Evolutionary conservation across 2,888 invertebrate genomes (phyloP).

Genomic region (Leptinotarsa rubiginosa): DNA sequence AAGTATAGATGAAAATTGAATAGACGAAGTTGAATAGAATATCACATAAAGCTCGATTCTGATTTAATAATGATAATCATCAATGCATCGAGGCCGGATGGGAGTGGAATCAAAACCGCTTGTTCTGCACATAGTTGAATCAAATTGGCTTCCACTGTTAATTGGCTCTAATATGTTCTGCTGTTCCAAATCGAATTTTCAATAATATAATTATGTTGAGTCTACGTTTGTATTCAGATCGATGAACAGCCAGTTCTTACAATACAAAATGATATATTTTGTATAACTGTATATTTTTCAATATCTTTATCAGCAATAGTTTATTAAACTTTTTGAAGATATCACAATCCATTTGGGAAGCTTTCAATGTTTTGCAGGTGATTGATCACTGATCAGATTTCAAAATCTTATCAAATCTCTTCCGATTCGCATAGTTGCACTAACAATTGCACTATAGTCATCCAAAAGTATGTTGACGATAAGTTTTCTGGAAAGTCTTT

Average conservation of each 20-base stretch:
- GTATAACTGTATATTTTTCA: too few species aligned
- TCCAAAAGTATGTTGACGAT: too few species aligned
- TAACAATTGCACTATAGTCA: too few species aligned
- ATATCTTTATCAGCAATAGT: too few species aligned
- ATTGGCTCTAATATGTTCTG: not conserved
- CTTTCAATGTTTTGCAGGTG: too few species aligned
- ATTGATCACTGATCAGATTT: too few species aligned
- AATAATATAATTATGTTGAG: not conserved
- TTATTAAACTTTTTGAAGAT: too few species aligned
- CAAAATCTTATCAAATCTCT: too few species aligned
- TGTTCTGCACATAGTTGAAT: not conserved
- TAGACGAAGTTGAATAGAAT: not conserved
- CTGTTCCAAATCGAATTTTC: not conserved
- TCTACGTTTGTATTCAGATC: not conserved
- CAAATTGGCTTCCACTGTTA: not conserved
- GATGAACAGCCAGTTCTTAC: not conserved
- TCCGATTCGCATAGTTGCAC: too few species aligned
- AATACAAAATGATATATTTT: too few species aligned
- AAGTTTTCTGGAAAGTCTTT: too few species aligned
- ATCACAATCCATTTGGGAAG: too few species aligned
- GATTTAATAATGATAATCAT: not conserved
- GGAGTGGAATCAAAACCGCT: not conserved
- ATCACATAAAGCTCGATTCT: not conserved
- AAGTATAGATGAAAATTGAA: not conserved
- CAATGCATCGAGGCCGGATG: not conserved